phyloP scores from a whole-genome alignment of 1,140 invertebrate genomes.

The Drosophila littoralis region DNA sequence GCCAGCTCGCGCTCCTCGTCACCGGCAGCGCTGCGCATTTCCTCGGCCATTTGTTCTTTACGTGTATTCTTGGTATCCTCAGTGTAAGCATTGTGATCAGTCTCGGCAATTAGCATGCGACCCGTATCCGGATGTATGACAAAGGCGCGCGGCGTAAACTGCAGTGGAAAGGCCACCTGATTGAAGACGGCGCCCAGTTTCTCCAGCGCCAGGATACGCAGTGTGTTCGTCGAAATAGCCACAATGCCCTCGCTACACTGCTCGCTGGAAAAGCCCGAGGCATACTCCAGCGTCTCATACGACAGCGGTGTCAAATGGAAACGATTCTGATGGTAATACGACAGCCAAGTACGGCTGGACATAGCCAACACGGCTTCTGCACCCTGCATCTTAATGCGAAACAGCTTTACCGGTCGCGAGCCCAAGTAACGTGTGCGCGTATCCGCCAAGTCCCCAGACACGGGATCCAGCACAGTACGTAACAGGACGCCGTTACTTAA shows the following conservation, averaged over 20 bases:
- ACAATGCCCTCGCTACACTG: conserved; percentile 99
- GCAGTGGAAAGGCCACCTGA: conserved; percentile 95
- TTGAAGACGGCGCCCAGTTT: conserved; percentile 99
- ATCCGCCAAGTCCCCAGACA: conserved; percentile 98
- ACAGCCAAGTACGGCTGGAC: conserved; percentile 98
- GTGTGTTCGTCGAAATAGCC: conserved; percentile 98
- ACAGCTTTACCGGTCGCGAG: conserved; percentile 97
- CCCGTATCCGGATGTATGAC: conserved; percentile 96
- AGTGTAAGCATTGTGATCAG: conserved; percentile 99
- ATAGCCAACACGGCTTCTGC: conserved; percentile 98
- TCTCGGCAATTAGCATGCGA: conserved; percentile 97
- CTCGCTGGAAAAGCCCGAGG: conserved; percentile 94
- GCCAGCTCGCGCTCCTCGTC: conserved; percentile 97
- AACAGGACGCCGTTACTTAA: conserved; percentile 98
- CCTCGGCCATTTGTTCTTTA: conserved; percentile 92
- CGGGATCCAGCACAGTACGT: conserved; percentile 97
- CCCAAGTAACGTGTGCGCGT: conserved; percentile 98
- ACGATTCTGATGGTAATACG: conserved; percentile 99
- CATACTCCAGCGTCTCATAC: conserved; percentile 98
- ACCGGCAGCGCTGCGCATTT: conserved; percentile 96
- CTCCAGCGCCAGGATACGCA: conserved; percentile 98
- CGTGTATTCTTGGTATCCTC: conserved; percentile 97
- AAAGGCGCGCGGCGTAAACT: conserved; percentile 98
- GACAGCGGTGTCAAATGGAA: conserved; percentile 98
- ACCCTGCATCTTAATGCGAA: conserved; percentile 97